Evolutionary conservation across 1,140 invertebrate genomes (phyloP).

Genomic region (Orius insidiosus): DNA sequence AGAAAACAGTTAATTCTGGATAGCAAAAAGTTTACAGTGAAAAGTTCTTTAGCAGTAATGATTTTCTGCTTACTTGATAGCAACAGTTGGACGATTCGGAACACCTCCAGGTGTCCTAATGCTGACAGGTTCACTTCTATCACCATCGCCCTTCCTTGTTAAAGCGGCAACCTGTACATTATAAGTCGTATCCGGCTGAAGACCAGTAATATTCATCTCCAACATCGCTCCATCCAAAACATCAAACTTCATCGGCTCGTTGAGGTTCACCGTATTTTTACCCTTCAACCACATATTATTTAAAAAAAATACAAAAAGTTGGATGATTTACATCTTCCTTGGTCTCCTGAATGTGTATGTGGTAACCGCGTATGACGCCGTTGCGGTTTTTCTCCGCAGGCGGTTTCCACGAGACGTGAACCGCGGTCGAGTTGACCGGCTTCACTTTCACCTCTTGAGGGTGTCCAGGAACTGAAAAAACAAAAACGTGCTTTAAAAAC

Average conservation of each 20-base stretch:
- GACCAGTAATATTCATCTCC: constrained; percentile 65
- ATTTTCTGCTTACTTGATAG: constrained; percentile 59
- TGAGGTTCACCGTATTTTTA: constrained; percentile 60
- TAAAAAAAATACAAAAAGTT: not conserved
- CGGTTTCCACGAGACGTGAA: constrained; percentile 81
- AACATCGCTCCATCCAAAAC: constrained; percentile 58
- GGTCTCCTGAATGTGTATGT: constrained; percentile 86
- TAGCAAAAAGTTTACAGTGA: no score
- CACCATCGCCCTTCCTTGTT: constrained; percentile 87
- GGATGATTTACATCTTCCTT: constrained; percentile 48
- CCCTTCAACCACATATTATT: constrained; percentile 31
- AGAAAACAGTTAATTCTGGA: no score
- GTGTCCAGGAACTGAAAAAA: constrained; percentile 77
- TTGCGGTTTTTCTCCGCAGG: constrained; percentile 79
- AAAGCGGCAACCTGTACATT: constrained; percentile 83
- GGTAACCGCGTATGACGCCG: constrained; percentile 92
- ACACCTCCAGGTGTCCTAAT: constrained; percentile 87
- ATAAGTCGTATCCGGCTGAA: constrained; percentile 87
- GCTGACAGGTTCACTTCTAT: constrained; percentile 60
- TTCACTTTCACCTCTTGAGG: constrained; percentile 76
- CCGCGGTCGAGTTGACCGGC: constrained; percentile 80
- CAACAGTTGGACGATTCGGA: constrained; percentile 68
- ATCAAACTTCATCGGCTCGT: constrained; percentile 68
- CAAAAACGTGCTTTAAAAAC: constrained; percentile 1
- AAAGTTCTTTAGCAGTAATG: no score